Percentiles rank a stretch among this genome's conserved stretches.
phyloP scores from a whole-genome alignment of 2,888 invertebrate genomes.

The Neoitamus cyanurus region DNA sequence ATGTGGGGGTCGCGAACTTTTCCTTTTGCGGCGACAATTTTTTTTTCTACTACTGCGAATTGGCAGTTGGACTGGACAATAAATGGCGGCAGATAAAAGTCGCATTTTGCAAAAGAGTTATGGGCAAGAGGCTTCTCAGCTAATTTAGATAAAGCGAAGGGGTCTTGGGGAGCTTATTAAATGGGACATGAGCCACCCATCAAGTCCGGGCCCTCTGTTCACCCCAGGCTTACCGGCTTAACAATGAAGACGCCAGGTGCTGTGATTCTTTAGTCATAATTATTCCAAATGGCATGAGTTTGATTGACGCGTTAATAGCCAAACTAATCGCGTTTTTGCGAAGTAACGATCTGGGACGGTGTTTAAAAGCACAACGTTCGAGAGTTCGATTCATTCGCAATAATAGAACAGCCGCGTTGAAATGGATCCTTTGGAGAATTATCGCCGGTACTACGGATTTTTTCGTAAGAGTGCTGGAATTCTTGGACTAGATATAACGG shows the following conservation, averaged over 20 bases:
- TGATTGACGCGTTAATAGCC: not conserved
- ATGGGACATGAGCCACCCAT: not conserved
- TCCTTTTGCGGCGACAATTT: constrained; percentile 38
- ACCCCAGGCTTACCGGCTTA: not conserved
- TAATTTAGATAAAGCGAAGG: constrained; percentile 31
- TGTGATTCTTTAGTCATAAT: not conserved
- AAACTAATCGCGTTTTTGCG: not conserved
- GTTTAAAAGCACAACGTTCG: not conserved
- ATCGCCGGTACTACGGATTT: not conserved
- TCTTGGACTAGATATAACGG: not conserved
- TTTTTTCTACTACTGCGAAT: constrained; percentile 10
- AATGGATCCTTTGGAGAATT: no score
- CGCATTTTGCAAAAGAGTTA: constrained; percentile 27
- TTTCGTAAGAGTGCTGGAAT: not conserved
- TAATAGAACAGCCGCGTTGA: no score
- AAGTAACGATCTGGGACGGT: not conserved
- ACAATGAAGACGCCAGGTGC: not conserved
- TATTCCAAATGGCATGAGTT: not conserved
- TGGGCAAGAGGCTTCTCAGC: constrained; percentile 7
- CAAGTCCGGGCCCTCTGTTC: not conserved
- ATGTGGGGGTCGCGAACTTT: constrained; percentile 42
- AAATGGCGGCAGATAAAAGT: constrained; percentile 29
- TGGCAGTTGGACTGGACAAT: constrained; percentile 10
- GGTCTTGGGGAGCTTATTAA: not conserved
- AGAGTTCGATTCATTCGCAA: not conserved